Evolutionary conservation across 2,888 invertebrate genomes (phyloP).

Genomic region (Agonopterix subpropinquella): DNA sequence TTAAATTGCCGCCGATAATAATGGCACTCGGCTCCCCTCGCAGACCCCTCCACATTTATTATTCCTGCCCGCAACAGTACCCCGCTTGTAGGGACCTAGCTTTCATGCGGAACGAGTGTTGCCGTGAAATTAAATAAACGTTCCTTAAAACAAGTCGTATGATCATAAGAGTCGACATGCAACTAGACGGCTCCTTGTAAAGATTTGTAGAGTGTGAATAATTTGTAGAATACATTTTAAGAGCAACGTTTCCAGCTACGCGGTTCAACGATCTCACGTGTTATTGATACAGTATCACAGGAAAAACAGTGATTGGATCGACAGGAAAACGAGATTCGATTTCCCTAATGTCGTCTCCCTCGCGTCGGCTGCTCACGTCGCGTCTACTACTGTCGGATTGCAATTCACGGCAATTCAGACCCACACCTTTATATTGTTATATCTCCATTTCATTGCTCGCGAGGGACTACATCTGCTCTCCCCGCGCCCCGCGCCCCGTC

Average conservation of each 20-base stretch:
- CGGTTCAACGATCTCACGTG: slow-evolving; percentile 1
- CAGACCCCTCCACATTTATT: slow-evolving; percentile 69
- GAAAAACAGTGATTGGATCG: slow-evolving; percentile 10
- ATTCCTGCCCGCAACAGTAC: slow-evolving; percentile 55
- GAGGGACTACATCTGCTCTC: slow-evolving; percentile 62
- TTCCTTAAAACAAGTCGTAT: not conserved
- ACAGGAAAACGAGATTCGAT: slow-evolving; percentile 14
- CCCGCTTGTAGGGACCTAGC: not conserved
- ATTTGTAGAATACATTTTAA: not conserved
- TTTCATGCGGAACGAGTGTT: not conserved
- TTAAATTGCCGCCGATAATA: slow-evolving; percentile 74
- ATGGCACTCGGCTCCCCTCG: slow-evolving; percentile 63
- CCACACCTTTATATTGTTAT: slow-evolving; percentile 71
- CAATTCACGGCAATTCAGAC: slow-evolving; percentile 60
- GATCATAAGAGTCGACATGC: too few species aligned
- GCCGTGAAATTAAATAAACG: slow-evolving; percentile 7
- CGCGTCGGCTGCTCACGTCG: slow-evolving; percentile 9
- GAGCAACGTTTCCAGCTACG: not conserved
- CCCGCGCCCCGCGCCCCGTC: slow-evolving; percentile 20
- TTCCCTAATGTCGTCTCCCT: slow-evolving; percentile 13
- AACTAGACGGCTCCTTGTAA: not conserved
- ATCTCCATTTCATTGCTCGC: slow-evolving; percentile 71
- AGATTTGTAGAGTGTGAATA: not conserved
- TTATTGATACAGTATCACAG: slow-evolving; percentile 8
- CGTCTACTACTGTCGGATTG: slow-evolving; percentile 31